Conservation (phyloP, 2,113 vertebrate species). For the Percina caprodes region DNA sequence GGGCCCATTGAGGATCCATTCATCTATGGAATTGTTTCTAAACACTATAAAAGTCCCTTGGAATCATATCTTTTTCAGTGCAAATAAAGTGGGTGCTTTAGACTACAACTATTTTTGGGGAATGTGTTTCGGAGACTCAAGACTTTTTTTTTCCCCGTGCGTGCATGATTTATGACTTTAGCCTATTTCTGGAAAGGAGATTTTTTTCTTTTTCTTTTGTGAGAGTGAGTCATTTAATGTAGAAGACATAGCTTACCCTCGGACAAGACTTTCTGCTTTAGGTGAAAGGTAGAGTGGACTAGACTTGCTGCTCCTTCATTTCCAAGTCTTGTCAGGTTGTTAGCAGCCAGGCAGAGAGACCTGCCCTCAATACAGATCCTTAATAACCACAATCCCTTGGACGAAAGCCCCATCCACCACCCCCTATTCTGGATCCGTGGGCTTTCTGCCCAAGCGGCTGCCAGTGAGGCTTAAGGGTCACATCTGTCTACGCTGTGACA, state of each 20-base stretch:
- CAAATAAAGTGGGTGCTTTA: slow-evolving; percentile 60
- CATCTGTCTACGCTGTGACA: slow-evolving; percentile 76
- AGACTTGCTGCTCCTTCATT: slow-evolving; percentile 46
- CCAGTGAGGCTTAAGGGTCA: slow-evolving; percentile 74
- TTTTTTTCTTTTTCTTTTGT: slow-evolving; percentile 69
- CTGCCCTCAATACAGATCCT: slow-evolving; percentile 82
- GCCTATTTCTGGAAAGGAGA: slow-evolving; percentile 73
- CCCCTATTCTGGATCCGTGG: slow-evolving; percentile 35
- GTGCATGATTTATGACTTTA: slow-evolving; percentile 78
- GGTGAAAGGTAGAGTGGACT: slow-evolving; percentile 49
- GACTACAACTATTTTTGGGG: slow-evolving; percentile 67
- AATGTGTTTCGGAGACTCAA: slow-evolving; percentile 45
- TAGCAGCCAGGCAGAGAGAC: slow-evolving; percentile 59
- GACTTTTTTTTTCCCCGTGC: slow-evolving; percentile 58
- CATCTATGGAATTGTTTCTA: slow-evolving; percentile 47
- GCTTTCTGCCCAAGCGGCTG: slow-evolving; percentile 53
- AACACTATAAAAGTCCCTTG: slow-evolving; percentile 60
- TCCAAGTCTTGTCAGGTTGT: slow-evolving; percentile 35
- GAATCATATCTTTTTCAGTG: slow-evolving; percentile 59
- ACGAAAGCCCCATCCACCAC: slow-evolving; percentile 53
- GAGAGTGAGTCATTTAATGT: slow-evolving; percentile 43
- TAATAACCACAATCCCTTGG: slow-evolving; percentile 78
- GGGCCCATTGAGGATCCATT: slow-evolving; percentile 37
- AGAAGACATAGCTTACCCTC: slow-evolving; percentile 33
- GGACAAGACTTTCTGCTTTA: slow-evolving; percentile 40